phyloP scores from a whole-genome alignment of 2,113 vertebrate species.

The Turnix velox region DNA sequence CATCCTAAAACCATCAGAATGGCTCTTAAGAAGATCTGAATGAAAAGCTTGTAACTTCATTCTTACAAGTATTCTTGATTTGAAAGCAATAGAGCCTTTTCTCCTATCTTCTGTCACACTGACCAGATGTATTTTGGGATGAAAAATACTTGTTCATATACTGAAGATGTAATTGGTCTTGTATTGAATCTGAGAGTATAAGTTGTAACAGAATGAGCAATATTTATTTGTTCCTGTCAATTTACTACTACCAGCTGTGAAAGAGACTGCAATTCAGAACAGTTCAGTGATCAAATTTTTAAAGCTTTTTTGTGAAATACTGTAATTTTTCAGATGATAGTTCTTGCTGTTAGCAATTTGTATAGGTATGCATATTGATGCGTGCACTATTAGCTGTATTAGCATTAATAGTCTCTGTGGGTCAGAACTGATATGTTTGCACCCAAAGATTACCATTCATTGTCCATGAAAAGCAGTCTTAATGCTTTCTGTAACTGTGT shows the following conservation, averaged over 20 bases:
- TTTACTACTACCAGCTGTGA: neutral
- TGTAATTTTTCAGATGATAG: neutral
- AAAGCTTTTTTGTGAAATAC: neutral
- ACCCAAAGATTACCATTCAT: neutral
- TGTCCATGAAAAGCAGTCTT: neutral
- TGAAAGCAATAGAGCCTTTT: neutral
- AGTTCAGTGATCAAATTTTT: neutral
- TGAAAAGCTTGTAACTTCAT: neutral
- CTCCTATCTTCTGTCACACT: neutral
- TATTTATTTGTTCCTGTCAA: neutral
- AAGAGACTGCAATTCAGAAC: neutral
- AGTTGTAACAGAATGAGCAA: neutral
- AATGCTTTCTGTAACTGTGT: fast-evolving
- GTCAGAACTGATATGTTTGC: neutral
- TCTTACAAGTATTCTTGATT: neutral
- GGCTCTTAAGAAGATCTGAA: neutral
- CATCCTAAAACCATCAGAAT: neutral
- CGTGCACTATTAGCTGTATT: neutral
- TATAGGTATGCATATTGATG: neutral
- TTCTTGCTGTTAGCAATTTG: neutral
- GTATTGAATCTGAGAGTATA: neutral
- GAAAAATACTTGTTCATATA: neutral
- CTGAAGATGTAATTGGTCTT: neutral
- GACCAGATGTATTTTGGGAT: neutral
- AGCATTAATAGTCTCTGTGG: neutral